A percentile compares a stretch with the other conserved stretches of the same genome.
phyloP scores from a whole-genome alignment of 2,888 invertebrate genomes.

The Bimastos eiseni region DNA sequence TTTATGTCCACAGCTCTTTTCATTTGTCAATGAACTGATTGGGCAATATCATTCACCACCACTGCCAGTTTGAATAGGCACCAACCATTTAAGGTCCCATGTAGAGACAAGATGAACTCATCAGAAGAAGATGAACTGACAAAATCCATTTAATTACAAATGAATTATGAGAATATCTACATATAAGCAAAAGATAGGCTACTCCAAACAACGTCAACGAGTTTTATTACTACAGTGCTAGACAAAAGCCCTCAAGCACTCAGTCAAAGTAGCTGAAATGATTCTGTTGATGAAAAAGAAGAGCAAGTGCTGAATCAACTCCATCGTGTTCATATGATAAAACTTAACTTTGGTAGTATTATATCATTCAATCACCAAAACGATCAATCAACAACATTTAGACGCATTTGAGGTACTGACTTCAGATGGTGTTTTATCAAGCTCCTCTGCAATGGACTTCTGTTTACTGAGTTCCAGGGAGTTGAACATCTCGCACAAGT shows the following conservation, averaged over 20 bases:
- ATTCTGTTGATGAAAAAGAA: neutral
- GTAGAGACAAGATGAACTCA: neutral
- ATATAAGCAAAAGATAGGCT: too few relatives aligned
- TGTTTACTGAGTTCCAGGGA: constrained; percentile 91
- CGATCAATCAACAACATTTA: neutral
- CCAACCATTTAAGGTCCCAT: too few relatives aligned
- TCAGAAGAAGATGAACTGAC: neutral
- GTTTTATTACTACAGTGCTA: too few relatives aligned
- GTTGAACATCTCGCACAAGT: constrained; percentile 97
- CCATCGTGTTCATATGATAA: neutral
- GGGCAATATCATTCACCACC: too few relatives aligned
- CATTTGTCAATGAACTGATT: too few relatives aligned
- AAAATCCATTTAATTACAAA: neutral
- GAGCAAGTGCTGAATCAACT: neutral
- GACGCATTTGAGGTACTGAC: constrained; percentile 62
- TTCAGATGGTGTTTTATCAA: constrained; percentile 92
- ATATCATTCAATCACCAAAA: neutral
- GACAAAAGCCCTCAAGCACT: neutral
- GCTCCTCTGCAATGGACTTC: constrained; percentile 88
- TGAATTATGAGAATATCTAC: too few relatives aligned
- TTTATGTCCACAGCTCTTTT: too few relatives aligned
- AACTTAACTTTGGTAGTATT: neutral
- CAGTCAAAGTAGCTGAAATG: neutral
- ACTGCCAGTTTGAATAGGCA: too few relatives aligned
- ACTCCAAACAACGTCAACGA: too few relatives aligned